Conservation (phyloP, 2,113 vertebrate genomes). For the Peromyscus californicus region DNA sequence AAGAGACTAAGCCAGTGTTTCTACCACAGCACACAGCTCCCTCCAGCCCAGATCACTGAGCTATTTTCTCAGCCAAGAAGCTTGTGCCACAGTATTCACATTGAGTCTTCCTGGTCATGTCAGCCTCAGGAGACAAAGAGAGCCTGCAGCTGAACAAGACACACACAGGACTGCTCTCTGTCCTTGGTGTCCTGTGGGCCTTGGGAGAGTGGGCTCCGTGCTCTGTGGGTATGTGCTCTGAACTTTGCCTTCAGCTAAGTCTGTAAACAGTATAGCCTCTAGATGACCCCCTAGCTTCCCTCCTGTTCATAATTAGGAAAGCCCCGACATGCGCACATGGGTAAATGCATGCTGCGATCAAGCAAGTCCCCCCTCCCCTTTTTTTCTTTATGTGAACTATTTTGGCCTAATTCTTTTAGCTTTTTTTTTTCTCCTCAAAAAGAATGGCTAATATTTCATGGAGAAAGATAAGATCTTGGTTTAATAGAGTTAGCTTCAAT, state of each 20-base stretch:
- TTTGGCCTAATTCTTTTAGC: conserved; percentile 72
- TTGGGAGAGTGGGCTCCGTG: not conserved
- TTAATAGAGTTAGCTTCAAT: conserved; percentile 84
- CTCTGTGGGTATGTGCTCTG: not conserved
- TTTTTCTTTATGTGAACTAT: conserved; percentile 70
- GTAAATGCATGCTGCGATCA: not conserved
- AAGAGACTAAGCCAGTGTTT: not conserved
- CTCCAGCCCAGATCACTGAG: not conserved
- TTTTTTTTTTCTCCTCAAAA: conserved; percentile 52
- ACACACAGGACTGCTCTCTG: fast-evolving
- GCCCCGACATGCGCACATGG: conserved; percentile 43
- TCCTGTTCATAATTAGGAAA: conserved; percentile 80
- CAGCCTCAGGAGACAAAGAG: not conserved
- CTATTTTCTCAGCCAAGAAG: not conserved
- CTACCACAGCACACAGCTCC: too few species aligned
- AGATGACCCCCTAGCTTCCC: conserved; percentile 54
- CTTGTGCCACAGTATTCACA: fast-evolving
- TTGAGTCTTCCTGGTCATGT: fast-evolving
- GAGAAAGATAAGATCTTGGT: conserved; percentile 80
- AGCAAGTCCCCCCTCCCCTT: not conserved
- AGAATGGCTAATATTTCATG: conserved; percentile 80
- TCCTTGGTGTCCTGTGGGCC: not conserved
- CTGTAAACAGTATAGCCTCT: conserved; percentile 21
- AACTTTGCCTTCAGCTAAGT: conserved; percentile 27
- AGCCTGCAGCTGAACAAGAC: not conserved